Evolutionary conservation across 2,797 vertebrate genomes (phyloP).

Genomic region (Prionace glauca): DNA sequence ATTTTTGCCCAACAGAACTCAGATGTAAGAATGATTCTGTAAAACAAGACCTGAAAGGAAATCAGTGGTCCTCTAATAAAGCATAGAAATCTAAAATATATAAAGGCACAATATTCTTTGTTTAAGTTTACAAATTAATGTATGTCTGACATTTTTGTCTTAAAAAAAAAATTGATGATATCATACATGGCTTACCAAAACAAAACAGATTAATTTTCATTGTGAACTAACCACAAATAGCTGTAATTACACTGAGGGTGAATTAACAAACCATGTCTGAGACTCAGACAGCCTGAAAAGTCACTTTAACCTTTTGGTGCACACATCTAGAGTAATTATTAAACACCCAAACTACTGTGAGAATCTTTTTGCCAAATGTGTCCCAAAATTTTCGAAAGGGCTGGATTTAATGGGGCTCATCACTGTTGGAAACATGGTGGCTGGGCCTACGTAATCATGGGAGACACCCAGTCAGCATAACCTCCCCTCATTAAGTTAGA

Average conservation of each 20-base stretch:
- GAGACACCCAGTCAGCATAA: not conserved
- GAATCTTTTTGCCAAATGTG: not conserved
- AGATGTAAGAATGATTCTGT: not conserved
- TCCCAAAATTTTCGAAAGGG: not conserved
- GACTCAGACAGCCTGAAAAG: not conserved
- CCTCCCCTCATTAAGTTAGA: not conserved
- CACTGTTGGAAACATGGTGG: not conserved
- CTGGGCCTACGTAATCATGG: not conserved
- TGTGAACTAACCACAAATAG: not conserved
- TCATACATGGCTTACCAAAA: not conserved
- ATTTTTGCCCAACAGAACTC: not conserved
- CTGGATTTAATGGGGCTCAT: not conserved
- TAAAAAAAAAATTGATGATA: constrained; percentile 4
- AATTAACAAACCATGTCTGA: not conserved
- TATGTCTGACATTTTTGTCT: constrained; percentile 5
- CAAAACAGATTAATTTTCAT: not conserved
- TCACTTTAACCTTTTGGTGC: not conserved
- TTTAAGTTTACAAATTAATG: not conserved
- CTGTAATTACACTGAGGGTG: not conserved
- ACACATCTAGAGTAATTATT: no score
- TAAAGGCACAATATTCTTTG: not conserved
- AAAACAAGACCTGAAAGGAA: not conserved
- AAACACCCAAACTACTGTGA: not conserved
- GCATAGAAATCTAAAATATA: not conserved
- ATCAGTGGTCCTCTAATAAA: not conserved